Conservation (phyloP, 2,113 vertebrate species). For the Cettia cetti region DNA sequence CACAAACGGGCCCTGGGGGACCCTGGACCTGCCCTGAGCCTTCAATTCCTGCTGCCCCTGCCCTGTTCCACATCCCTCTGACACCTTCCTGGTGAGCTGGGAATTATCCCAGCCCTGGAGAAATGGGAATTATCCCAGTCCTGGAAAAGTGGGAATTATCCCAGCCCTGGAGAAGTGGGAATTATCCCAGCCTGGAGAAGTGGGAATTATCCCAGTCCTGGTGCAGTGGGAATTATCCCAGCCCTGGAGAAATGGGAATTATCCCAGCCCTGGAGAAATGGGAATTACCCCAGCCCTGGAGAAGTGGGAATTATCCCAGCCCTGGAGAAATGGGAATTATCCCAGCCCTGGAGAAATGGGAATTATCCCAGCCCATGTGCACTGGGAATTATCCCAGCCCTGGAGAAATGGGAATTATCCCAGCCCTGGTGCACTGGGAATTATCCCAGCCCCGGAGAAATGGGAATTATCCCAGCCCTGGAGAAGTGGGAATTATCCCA, state of each 20-base stretch:
- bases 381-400: too few relatives aligned
- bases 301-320: too few relatives aligned
- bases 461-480: too few relatives aligned
- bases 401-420: too few relatives aligned
- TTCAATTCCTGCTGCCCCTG: rapidly evolving
- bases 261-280: neutral
- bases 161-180: too few relatives aligned
- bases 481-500: too few relatives aligned
- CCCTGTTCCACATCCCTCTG: neutral
- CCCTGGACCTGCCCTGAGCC: neutral
- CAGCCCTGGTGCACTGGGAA: too few relatives aligned
- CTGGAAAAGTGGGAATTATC: neutral
- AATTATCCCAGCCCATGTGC: too few relatives aligned
- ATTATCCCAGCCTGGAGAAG: neutral
- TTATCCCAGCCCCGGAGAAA: too few relatives aligned
- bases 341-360: too few relatives aligned
- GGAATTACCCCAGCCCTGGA: neutral
- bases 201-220: neutral
- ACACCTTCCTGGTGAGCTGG: neutral
- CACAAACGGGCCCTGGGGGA: neutral
- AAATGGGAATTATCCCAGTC: neutral
- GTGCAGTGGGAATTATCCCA: neutral
- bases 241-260: too few relatives aligned
- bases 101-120: rapidly evolving
- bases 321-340: too few relatives aligned